Conservation (phyloP, 1,140 invertebrate species). For the Orius insidiosus region DNA sequence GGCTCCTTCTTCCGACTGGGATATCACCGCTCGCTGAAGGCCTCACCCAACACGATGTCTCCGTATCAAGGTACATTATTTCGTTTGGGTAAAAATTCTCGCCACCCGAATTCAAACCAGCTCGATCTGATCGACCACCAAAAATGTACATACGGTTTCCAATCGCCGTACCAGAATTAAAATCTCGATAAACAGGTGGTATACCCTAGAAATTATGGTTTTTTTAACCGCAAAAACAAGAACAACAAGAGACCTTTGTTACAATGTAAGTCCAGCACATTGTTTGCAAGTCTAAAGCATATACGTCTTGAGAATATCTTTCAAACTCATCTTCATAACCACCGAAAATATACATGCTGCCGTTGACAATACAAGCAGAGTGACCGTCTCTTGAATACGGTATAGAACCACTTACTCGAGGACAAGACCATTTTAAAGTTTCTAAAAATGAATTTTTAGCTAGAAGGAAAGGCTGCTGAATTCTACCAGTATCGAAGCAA, state of each 20-base stretch:
- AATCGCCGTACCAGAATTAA: constrained; percentile 65
- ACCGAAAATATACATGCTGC: constrained; percentile 81
- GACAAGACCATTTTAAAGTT: constrained; percentile 45
- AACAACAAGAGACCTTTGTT: constrained; percentile 30
- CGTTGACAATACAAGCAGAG: constrained; percentile 61
- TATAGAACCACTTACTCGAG: constrained; percentile 40
- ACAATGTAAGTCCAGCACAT: constrained; percentile 49
- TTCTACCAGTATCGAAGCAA: constrained; percentile 52
- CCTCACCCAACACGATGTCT: constrained; percentile 46
- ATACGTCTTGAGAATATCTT: constrained; percentile 62
- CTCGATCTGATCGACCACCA: constrained; percentile 58
- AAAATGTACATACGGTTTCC: constrained; percentile 66
- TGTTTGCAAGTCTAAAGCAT: constrained; percentile 52
- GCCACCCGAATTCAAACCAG: constrained; percentile 42
- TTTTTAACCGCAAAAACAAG: background rate
- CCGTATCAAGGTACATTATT: constrained; percentile 58
- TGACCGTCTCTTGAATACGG: constrained; percentile 78
- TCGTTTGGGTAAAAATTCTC: constrained; percentile 61
- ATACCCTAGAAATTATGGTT: constrained; percentile 15
- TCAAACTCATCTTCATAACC: constrained; percentile 66
- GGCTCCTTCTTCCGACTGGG: constrained; percentile 58
- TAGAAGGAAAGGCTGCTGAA: too few species aligned
- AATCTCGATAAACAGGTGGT: constrained; percentile 60
- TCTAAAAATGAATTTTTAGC: constrained; percentile 23
- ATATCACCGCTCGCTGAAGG: constrained; percentile 35